These are phyloP conservation scores for Dicentrarchus labrax DNA, from an alignment of 2,113 vertebrate genomes.

Conservation along the genomic window DNA sequence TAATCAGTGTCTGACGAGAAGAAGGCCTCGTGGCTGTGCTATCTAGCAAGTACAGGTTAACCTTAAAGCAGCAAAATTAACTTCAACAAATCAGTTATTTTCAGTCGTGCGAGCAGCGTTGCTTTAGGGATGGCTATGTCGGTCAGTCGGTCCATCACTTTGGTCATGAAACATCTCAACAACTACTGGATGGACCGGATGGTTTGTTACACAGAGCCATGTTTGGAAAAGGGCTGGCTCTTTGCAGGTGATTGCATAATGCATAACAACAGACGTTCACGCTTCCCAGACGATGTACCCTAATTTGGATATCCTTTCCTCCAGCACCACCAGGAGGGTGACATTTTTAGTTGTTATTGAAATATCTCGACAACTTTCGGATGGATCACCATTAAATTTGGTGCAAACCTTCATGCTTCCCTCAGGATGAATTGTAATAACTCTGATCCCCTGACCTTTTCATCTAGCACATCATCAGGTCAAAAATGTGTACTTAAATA, in stretches of 20 bases:
- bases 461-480: neutral
- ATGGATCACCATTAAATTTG: neutral
- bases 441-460: neutral
- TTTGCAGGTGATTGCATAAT: too few species aligned
- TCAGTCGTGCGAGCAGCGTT: slow-evolving; percentile 7
- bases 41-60: slow-evolving; percentile 7
- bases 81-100: slow-evolving; percentile 22
- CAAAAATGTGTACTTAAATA: neutral
- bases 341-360: neutral
- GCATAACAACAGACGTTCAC: neutral
- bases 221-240: too few species aligned
- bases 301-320: neutral
- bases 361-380: neutral
- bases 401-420: neutral
- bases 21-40: slow-evolving; percentile 14
- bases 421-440: neutral
- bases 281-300: neutral
- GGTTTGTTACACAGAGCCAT: too few species aligned
- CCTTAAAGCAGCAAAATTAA: slow-evolving; percentile 23
- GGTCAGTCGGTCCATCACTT: neutral
- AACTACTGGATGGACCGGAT: neutral
- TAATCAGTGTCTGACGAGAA: slow-evolving; percentile 26
- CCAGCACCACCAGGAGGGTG: neutral
- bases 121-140: neutral
- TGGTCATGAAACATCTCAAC: neutral